Evolutionary conservation across 2,797 vertebrate species (phyloP), one percentile per base, ranked within the genome.

Genomic region (Xenentodon cancila): DNA sequence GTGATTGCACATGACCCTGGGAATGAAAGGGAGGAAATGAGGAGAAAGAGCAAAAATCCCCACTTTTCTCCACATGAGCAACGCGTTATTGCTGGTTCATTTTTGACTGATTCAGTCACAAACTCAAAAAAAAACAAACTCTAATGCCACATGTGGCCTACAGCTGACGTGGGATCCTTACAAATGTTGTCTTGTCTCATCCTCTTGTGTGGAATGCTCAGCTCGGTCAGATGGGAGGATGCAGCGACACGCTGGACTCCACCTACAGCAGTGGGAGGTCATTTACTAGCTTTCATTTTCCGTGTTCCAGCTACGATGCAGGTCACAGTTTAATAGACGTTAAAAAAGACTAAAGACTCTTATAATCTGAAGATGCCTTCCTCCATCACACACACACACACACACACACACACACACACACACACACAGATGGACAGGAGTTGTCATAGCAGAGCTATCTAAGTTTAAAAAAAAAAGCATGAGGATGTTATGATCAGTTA

Each of bases 1-100:
- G 90, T 85, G 90, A 97, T 97, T 98, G 96, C 96, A 98, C 96
- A 73, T 95, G 92, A 95, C 94, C 95, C 95, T 94, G 92, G 92
- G 91, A 92, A 94, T 88, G 92, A 85, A 68, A 70, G 91, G 86
- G 89, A 90, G 92, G 90, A 90, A 88, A 88, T 85, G 88, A 89
- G 53, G 88, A 92, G 55, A 64, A 68, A 58, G 69, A 66, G 50
- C 60, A 75, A 71, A 11, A 49, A 76, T 90, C 82, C 90, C 89
- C 89, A 88, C 92, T 77, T 68, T 64, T 70, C 84, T 87, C 73
- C 68, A 62, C 72, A 56, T 72, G 82, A 82, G 73, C 45, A 75
- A 93, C 87, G 88, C 91, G 93, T 96, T 97, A 98, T 97, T 97
- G 96, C 96, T 95, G 93, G 95, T 93, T 96, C 80, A 80, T 89